Evolutionary conservation across 2,797 vertebrate genomes (phyloP), one percentile per base, ranked within the genome.

Genomic region (Petrocephalus sullivani): DNA sequence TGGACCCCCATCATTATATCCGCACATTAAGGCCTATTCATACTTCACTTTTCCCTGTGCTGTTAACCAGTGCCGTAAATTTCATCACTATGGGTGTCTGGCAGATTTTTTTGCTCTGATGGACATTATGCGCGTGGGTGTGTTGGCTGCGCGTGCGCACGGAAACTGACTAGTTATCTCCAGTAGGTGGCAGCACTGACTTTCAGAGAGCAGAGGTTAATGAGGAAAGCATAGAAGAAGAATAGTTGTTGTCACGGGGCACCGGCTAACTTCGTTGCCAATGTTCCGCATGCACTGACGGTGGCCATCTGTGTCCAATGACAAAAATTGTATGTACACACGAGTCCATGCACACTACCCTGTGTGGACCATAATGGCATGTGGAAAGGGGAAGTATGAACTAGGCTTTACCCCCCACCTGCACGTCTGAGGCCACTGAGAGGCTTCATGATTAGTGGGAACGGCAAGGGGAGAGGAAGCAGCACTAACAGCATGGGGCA

Each of bases 141-240:
- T 37, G 33, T 75, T 0, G 12, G 37, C 67, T 41, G 67, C 67
- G 28, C 67, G 16, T 71, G 67, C 5, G 33, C 33, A 37, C 16
- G 67, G 28, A 41, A 41, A 37, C 67, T 14, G 12, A 37, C 64
- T 71, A 71, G 64, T 71, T 37, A 41, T 75, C 7, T 75, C 14
- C 67, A 75, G 33, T 75, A 75, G 67, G 67, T 75, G 67, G 67
- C 67, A 75, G 33, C 67, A 75, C 67, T 16, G 67, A 75, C 67
- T 75, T 75, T 75, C 67, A 75, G 37, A 41, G 67, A 2, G 16
- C 67, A 41, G 33, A 75, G 33, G 67, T 41, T 33, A 75, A 41
- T 14, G 33, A 16, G 4, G 5, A 75, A 75, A 41, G 33, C 37
- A 14, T 41, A 75, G 33, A 75, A 19, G 14, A 75, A 75, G 67